phyloP scores from a whole-genome alignment of 2,797 vertebrate species.

The Tolypeutes matacus region DNA sequence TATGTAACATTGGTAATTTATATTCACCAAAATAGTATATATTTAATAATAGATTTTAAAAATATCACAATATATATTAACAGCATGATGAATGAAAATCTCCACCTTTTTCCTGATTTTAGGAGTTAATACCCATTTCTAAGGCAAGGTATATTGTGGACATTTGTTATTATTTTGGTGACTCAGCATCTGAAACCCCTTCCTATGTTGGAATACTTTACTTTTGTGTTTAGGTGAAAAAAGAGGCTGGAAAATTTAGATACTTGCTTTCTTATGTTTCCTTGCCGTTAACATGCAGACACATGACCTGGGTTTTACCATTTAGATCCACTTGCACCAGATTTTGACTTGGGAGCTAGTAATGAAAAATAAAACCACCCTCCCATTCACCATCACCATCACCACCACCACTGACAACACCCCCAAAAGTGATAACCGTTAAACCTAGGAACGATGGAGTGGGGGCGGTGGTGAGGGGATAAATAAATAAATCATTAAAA shows the following conservation, averaged over 20 bases:
- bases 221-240: background rate
- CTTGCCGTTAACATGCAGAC: background rate
- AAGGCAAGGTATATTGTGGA: background rate
- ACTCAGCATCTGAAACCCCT: background rate
- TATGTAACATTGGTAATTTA: background rate
- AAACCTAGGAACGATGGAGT: background rate
- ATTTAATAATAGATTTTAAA: no score
- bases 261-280: background rate
- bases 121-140: background rate
- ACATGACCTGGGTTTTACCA: background rate
- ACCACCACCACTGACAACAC: background rate
- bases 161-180: background rate
- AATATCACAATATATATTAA: no score
- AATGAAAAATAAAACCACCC: background rate
- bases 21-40: background rate
- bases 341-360: constrained; percentile 43
- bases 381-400: no score
- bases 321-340: background rate
- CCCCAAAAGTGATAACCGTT: background rate
- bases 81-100: no score
- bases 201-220: no score
- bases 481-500: no score
- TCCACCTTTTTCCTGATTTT: no score
- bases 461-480: no score
- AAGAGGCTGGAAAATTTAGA: background rate